Evolutionary conservation across 2,888 invertebrate genomes (phyloP).

Genomic region (Coelopa pilipes): DNA sequence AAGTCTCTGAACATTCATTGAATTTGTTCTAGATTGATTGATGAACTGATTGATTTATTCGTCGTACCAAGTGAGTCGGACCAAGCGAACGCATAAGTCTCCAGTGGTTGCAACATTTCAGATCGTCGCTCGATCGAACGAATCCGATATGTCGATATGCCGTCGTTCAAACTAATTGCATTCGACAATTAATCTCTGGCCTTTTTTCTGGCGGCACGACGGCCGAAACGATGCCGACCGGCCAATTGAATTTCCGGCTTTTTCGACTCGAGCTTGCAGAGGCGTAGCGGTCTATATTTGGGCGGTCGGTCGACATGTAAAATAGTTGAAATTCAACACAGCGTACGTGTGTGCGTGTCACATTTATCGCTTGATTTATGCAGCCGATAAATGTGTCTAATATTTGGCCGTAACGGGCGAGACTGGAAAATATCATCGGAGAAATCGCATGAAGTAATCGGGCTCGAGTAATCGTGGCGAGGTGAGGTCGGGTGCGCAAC

Average conservation of each 20-base stretch:
- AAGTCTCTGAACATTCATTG: no score
- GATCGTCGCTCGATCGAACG: no score
- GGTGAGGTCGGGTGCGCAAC: no score
- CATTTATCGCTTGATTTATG: conserved; percentile 15
- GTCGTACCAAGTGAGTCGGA: no score
- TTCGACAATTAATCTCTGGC: background rate
- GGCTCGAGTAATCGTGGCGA: background rate
- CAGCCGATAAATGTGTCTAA: conserved; percentile 2
- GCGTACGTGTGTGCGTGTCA: conserved; percentile 1
- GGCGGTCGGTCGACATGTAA: conserved; percentile 15
- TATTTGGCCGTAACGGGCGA: background rate
- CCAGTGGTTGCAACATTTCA: no score
- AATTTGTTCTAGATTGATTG: no score
- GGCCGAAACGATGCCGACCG: background rate
- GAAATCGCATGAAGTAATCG: conserved; percentile 3
- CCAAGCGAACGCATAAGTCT: no score
- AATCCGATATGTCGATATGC: background rate
- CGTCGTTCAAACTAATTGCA: background rate
- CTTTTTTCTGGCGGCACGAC: background rate
- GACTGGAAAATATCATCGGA: background rate
- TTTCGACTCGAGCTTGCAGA: conserved; percentile 2
- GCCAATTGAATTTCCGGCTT: conserved; percentile 20
- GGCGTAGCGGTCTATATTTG: conserved; percentile 20
- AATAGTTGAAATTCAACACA: conserved; percentile 4
- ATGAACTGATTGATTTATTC: no score